Conservation (phyloP, 2,888 invertebrate species). For the Drosophila flavopinicola region DNA sequence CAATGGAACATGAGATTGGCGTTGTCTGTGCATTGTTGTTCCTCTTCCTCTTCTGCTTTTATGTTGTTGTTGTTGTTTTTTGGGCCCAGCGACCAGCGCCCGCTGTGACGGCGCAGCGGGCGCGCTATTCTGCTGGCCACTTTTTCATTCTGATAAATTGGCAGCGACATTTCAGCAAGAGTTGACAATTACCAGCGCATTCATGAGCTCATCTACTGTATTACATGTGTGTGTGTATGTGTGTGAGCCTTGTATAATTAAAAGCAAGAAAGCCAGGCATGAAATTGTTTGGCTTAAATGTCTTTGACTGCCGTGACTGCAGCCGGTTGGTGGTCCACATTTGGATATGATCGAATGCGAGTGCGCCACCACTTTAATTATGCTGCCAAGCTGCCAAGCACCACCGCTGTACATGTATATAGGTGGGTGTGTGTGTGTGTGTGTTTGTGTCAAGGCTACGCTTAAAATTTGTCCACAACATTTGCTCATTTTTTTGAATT, state of each 20-base stretch:
- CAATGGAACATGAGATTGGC: slow-evolving; percentile 48
- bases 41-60: slow-evolving; percentile 5
- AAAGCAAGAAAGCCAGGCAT: slow-evolving; percentile 64
- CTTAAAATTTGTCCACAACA: slow-evolving; percentile 70
- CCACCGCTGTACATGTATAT: slow-evolving; percentile 11
- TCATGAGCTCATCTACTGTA: slow-evolving; percentile 41
- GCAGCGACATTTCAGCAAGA: slow-evolving; percentile 76
- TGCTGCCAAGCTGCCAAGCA: slow-evolving; percentile 70
- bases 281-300: slow-evolving; percentile 74
- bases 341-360: slow-evolving; percentile 74
- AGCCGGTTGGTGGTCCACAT: slow-evolving; percentile 67
- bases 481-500: slow-evolving; percentile 78
- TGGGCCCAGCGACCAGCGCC: slow-evolving; percentile 19
- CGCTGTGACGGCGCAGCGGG: slow-evolving; percentile 46
- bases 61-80: slow-evolving; percentile 3
- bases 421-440: slow-evolving; percentile 38
- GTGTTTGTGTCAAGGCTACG: slow-evolving; percentile 69
- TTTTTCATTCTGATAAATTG: slow-evolving; percentile 75
- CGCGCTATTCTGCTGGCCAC: slow-evolving; percentile 47
- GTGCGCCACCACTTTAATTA: slow-evolving; percentile 64
- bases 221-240: neutral
- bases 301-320: slow-evolving; percentile 33
- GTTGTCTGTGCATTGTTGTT: slow-evolving; percentile 25
- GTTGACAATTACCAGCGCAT: slow-evolving; percentile 73
- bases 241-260: slow-evolving; percentile 57